Base-by-base conservation (phyloP, 2,888 invertebrate genomes). In the Dynastes tityus region DNA sequence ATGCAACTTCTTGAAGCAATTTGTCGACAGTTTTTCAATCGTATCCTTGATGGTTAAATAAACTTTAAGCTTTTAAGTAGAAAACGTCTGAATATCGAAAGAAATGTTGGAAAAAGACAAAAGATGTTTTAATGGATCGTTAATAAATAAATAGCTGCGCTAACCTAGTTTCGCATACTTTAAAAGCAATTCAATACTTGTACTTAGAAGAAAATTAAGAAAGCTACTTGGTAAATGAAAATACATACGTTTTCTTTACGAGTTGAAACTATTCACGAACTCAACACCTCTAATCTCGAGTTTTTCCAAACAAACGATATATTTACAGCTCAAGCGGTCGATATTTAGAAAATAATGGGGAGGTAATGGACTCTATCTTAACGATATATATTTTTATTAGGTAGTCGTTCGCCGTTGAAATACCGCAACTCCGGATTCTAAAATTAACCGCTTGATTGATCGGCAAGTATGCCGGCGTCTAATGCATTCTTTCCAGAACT, bases 361-460 rank as follows among this genome's bases (percentile, higher is more conserved):
- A 49, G 45, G 68, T 68, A 68, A 68, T 68, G 51, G 68, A 6
- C n/a, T 45, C 49, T 45, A 45, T 49, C 49, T 22, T 8, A n/a
- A 45, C 49, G 27, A 8, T 11, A n/a, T 53, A 53, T 49, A 49
- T 68, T 68, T 68, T 68, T 68, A 68, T 27, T 68, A 37, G 32
- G 32, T 37, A 45, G 32, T 51, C 68, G 29, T 51, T 70, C 29
- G 11, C n/a, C 5, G 55, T 71, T 71, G 22, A 55, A 40, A 71
- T 37, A 68, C 68, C 45, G 40, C 65, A 37, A 16, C 61, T 27
- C 53, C 6, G 5, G 49, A 55, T 55, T 55, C 71, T 71, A 71
- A 71, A 71, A 71, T 71, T 71, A 71, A 71, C 71, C 37, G 37
- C 16, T 71, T 71, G 71, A 71, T 71, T 71, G 71, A 71, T 71